Conservation (phyloP, 2,888 invertebrate genomes). For the Agonopterix arenella region DNA sequence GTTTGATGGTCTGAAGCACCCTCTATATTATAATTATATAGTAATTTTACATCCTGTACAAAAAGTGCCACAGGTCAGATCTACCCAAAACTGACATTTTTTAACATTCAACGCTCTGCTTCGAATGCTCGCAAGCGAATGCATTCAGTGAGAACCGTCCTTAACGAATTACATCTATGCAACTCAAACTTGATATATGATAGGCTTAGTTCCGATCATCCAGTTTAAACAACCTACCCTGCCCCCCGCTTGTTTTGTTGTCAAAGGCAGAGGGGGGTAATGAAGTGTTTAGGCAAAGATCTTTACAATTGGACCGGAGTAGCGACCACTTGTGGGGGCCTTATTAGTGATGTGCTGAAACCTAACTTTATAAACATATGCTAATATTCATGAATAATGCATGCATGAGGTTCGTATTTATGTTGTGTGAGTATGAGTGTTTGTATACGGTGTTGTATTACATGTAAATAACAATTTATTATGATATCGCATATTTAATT, state of each 20-base stretch:
- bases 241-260: not conserved
- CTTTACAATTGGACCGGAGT: conserved; percentile 7
- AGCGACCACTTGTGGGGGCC: conserved; percentile 16
- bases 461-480: conserved; percentile 12
- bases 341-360: conserved; percentile 34
- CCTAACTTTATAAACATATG: conserved; percentile 8
- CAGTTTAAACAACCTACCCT: conserved; percentile 2
- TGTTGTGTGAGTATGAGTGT: conserved; percentile 16
- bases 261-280: conserved; percentile 1
- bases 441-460: conserved; percentile 16
- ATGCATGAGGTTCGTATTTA: conserved; percentile 11
- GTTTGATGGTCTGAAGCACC: too few species aligned
- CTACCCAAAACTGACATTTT: too few species aligned
- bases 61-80: too few species aligned
- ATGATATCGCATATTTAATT: conserved; percentile 1
- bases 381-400: conserved; percentile 25
- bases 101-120: conserved; percentile 14
- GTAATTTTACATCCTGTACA: too few species aligned
- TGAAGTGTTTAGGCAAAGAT: conserved; percentile 1
- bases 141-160: not conserved
- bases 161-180: not conserved
- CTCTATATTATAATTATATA: too few species aligned
- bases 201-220: not conserved
- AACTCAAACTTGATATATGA: not conserved
- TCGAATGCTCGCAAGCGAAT: not conserved